Base-by-base conservation (phyloP, 2,797 vertebrate species). In the Petrocephalus sullivani region DNA sequence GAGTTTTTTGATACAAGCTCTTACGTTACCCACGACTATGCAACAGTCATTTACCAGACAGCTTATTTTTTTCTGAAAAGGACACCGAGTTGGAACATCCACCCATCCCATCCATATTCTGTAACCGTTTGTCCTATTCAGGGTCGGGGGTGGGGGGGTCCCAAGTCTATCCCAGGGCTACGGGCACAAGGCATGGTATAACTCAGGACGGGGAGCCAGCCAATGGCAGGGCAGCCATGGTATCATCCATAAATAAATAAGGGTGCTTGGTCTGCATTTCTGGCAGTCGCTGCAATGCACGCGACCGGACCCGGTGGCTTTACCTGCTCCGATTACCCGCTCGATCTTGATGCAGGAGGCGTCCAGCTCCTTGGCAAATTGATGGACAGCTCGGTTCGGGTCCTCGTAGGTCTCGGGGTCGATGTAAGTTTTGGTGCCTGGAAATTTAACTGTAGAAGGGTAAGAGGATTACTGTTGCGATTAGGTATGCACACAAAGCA, bases 381-480 rank as follows among this genome's bases (percentile, higher is more conserved):
- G 98, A 97, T 99, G 98, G 96, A 99, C 97, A 94, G 98, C 98
- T 95, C 98, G 96, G 97, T 97, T 99, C 81, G 98, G 98, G 95
- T 99, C 98, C 94, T 99, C 98, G 87, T 99, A 99, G 94, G 98
- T 99, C 96, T 99, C 98, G 89, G 98, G 98, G 97, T 99, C 98
- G 94, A 99, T 98, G 97, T 99, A 99, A 92, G 98, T 99, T 97
- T 99, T 99, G 96, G 97, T 98, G 97, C 98, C 98, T 97, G 98
- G 98, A 97, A 99, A 99, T 98, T 99, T 99, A 96, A 99, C 98
- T 99, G 97, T 97, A 97, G 97, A 97, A 96, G 96, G 96, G 97
- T 97, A 97, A 99, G 97, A 98, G 97, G 97, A 97, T 97, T 95
- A 97, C 97, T 96, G 97, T 97, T 96, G 96, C 95, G 96, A 96